These are phyloP conservation scores for Cossypha dichroa DNA, from an alignment of 2,797 vertebrate genomes.

Conservation along the genomic window DNA sequence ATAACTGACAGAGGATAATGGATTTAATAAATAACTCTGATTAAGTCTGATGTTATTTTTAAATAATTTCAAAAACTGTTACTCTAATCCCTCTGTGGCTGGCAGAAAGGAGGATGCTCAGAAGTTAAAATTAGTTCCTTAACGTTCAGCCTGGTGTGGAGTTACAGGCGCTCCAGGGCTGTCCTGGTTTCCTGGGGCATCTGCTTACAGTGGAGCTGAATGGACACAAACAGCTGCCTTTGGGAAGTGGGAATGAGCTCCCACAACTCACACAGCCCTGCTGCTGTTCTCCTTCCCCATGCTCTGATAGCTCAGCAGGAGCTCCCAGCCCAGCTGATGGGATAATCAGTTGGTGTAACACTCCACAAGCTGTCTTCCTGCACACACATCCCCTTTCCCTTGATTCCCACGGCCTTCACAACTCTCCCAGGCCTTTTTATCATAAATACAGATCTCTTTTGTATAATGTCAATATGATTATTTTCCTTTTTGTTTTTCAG, in stretches of 20 bases:
- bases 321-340: background rate
- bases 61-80: slow-evolving; percentile 36
- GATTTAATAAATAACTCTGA: slow-evolving; percentile 32
- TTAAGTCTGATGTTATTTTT: slow-evolving; percentile 39
- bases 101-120: slow-evolving; percentile 15
- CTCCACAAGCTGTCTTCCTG: background rate
- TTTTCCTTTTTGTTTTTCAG: background rate
- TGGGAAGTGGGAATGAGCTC: background rate
- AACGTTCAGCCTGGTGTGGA: background rate
- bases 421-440: background rate
- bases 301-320: background rate
- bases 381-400: background rate
- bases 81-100: slow-evolving; percentile 7
- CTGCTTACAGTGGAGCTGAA: background rate
- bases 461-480: background rate
- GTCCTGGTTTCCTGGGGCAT: background rate
- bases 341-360: background rate
- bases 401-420: background rate
- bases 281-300: background rate
- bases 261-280: background rate
- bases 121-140: slow-evolving; percentile 60
- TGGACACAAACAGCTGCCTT: background rate
- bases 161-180: background rate
- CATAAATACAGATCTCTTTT: background rate
- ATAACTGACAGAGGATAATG: slow-evolving; percentile 15